Evolutionary conservation across 2,888 invertebrate genomes (phyloP), one percentile per base, ranked within the genome.

Genomic region (Brachyptera putata): DNA sequence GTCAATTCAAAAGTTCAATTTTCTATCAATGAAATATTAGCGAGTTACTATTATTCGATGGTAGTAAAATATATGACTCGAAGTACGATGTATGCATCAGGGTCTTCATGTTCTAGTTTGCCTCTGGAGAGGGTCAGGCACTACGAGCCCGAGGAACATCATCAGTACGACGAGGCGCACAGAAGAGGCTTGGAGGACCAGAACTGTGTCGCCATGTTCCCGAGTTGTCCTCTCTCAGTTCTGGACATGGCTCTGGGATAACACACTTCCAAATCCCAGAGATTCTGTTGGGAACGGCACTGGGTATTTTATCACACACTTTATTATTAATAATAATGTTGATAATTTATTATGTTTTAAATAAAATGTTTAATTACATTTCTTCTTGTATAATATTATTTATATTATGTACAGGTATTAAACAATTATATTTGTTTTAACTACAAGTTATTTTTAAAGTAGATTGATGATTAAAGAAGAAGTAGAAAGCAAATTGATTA

Each of bases 211-310:
- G 67, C 71, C 55, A 74, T 76, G 68, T 82, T 79, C 69, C 80
- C 80, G 61, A 74, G 74, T 16, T 89, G 89, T 71, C 84, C 84
- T 5, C 78, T 89, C 68, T 89, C 89, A 0, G 71, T 89, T 64
- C 78, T 89, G 56, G 86, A 89, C 68, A 72, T 87, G 72, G 87
- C n/a, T n/a, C n/a, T n/a, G n/a, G n/a, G n/a, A n/a, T n/a, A n/a
- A n/a, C n/a, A n/a, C n/a, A n/a, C n/a, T n/a, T n/a, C n/a, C n/a
- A n/a, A n/a, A n/a, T n/a, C n/a, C n/a, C n/a, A n/a, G n/a, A n/a
- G n/a, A 2, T 73, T 69, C n/a, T n/a, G n/a, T n/a, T 89, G 56
- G 86, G 89, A 68, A 72, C 87, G 72, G 87, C 85, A 3, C 75
- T 87, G 66, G 89, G 88, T 18, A 2, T 18, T n/a, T 21, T 43